phyloP scores from a whole-genome alignment of 2,113 vertebrate genomes.

The Alouatta palliata region DNA sequence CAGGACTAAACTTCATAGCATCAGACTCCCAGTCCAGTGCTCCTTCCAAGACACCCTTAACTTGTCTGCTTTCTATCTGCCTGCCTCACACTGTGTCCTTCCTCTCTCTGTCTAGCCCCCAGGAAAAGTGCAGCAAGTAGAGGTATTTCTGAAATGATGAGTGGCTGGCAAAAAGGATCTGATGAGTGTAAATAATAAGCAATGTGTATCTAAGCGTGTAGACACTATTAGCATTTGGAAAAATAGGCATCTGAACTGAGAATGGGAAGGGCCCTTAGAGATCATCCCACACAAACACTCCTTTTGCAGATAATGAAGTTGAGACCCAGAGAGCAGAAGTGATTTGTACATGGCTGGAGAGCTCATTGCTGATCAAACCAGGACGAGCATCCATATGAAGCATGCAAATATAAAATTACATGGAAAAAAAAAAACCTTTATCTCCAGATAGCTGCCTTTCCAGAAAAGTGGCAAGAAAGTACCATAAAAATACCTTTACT shows the following conservation, averaged over 20 bases:
- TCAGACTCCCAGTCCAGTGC: not conserved
- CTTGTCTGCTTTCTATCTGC: not conserved
- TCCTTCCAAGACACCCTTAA: not conserved
- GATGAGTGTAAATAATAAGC: not conserved
- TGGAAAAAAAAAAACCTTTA: not conserved
- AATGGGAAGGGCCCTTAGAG: not conserved
- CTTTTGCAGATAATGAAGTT: not conserved
- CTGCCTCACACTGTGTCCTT: not conserved
- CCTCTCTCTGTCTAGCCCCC: not conserved
- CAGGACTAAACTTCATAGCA: not conserved
- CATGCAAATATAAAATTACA: not conserved
- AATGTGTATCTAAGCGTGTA: not conserved
- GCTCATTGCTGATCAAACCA: not conserved
- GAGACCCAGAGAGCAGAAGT: not conserved
- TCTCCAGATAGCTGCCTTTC: slow-evolving; percentile 16
- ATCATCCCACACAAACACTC: not conserved
- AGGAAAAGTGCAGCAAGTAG: not conserved
- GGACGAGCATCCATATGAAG: slow-evolving; percentile 6
- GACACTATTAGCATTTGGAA: not conserved
- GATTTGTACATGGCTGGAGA: not conserved
- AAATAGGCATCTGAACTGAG: not conserved
- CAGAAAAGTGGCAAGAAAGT: not conserved
- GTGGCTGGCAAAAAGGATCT: not conserved
- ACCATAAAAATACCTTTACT: not conserved
- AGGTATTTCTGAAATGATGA: not conserved